Conservation (phyloP, 2,888 invertebrate species). For the Drosophila infuscata region DNA sequence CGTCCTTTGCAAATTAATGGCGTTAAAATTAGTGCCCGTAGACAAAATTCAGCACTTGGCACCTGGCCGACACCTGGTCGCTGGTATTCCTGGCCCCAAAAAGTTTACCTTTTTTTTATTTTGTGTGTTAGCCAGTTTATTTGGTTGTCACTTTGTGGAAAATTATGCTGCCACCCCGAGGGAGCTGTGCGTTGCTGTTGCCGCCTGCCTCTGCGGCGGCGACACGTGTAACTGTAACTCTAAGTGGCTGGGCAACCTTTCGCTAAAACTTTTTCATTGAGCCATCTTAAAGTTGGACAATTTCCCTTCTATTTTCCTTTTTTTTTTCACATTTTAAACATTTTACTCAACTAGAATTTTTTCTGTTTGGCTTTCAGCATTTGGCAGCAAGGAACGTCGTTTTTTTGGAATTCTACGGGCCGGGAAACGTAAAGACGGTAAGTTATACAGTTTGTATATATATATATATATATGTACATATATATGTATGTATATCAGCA, state of each 20-base stretch:
- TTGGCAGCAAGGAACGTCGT: slow-evolving; percentile 58
- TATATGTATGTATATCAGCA: background rate
- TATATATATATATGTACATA: slow-evolving; percentile 1
- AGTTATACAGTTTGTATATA: slow-evolving; percentile 28
- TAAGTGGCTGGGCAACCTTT: slow-evolving; percentile 47
- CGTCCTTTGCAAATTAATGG: slow-evolving; percentile 71
- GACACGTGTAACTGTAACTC: slow-evolving; percentile 71
- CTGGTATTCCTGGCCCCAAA: slow-evolving; percentile 17
- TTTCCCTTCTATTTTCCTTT: slow-evolving; percentile 22
- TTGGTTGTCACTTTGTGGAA: slow-evolving; percentile 75
- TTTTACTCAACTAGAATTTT: slow-evolving; percentile 18
- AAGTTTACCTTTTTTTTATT: slow-evolving; percentile 53
- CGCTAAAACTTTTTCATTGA: slow-evolving; percentile 47
- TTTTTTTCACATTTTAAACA: slow-evolving; percentile 20
- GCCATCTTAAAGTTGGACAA: slow-evolving; percentile 49
- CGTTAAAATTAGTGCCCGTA: slow-evolving; percentile 69
- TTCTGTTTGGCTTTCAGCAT: slow-evolving; percentile 9
- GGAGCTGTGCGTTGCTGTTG: slow-evolving; percentile 9
- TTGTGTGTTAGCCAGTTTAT: slow-evolving; percentile 53
- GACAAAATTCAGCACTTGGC: slow-evolving; percentile 46
- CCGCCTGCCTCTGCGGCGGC: slow-evolving; percentile 21
- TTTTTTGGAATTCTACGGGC: slow-evolving; percentile 72
- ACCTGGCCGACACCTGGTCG: slow-evolving; percentile 13
- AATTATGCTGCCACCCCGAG: slow-evolving; percentile 60
- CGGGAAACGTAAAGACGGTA: slow-evolving; percentile 65